A percentile compares a stretch with the other conserved stretches of the same genome.
Evolutionary conservation across 2,797 vertebrate genomes (phyloP).

Genomic region (Triplophysa bombifrons): DNA sequence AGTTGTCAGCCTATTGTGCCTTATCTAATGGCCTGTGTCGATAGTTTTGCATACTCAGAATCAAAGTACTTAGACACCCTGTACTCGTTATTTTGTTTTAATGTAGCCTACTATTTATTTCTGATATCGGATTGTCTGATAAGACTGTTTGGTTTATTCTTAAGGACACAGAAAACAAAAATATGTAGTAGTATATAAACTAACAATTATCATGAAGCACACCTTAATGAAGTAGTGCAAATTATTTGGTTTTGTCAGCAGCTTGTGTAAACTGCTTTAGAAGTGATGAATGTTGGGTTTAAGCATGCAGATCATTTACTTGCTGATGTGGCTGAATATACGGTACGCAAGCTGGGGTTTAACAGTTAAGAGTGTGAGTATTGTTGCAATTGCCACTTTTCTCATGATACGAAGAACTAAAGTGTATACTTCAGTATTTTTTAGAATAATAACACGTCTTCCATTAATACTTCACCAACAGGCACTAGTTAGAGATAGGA

Average conservation of each 20-base stretch:
- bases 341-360: background rate
- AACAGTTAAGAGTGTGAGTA: constrained; percentile 37
- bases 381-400: constrained; percentile 1
- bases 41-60: constrained; percentile 3
- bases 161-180: background rate
- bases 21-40: background rate
- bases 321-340: constrained; percentile 36
- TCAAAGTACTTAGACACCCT: background rate
- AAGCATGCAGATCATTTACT: constrained; percentile 45
- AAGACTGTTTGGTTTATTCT: background rate
- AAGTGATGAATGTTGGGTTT: background rate
- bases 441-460: background rate
- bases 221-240: background rate
- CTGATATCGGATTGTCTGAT: too few relatives aligned
- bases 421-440: background rate
- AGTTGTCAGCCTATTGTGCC: background rate
- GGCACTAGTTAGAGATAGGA: background rate
- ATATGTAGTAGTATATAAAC: too few relatives aligned
- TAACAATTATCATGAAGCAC: background rate
- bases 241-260: constrained; percentile 7
- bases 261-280: background rate
- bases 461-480: background rate
- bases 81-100: background rate
- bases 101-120: background rate
- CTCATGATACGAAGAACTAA: background rate